Evolutionary conservation across 2,797 vertebrate species (phyloP), one percentile per base, ranked within the genome.

Genomic region (Artibeus jamaicensis): DNA sequence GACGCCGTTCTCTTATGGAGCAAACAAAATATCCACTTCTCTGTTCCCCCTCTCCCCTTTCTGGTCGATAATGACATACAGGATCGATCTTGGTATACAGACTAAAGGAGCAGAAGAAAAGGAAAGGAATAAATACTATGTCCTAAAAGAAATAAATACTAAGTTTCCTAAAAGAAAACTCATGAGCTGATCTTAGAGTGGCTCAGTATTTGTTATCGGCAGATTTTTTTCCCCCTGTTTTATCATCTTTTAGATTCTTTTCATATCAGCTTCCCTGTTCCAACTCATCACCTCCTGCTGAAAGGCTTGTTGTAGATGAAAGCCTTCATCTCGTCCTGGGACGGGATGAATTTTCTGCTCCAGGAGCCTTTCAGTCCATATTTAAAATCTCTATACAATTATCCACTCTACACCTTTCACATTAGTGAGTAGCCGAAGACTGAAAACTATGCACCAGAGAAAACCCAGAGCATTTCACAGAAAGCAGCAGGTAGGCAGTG

Each of bases 361-460:
- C n/a, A 34, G n/a, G 79, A 96, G 22, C 39, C 48, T 96, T 95
- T 97, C 87, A 71, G 57, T 37, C 62, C 97, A 96, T 92, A 77
- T 78, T 88, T 96, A 90, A 96, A 96, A 70, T 67, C 42, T 95
- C 96, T 76, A 94, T 93, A 91, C 96, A 94, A 87, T 93, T 96
- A 84, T 93, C 71, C 95, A 24, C 24, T 71, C 82, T 78, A 29
- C 16, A 95, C n/a, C 29, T 89, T 90, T 97, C 55, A 50, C 53
- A 86, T 86, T 94, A 96, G 82, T 94, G 82, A 93, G n/a, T 62
- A 86, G 68, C 7, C 70, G 37, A 82, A 78, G 86, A 74, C 83
- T 50, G 85, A 96, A 96, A 96, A 44, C 19, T 70, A 0, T 89
- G 85, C 0, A 1, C 9, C 24, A 70, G 48, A 59, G 71, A 81